phyloP scores from a whole-genome alignment of 1,140 invertebrate species.

The Drosophila obscura region DNA sequence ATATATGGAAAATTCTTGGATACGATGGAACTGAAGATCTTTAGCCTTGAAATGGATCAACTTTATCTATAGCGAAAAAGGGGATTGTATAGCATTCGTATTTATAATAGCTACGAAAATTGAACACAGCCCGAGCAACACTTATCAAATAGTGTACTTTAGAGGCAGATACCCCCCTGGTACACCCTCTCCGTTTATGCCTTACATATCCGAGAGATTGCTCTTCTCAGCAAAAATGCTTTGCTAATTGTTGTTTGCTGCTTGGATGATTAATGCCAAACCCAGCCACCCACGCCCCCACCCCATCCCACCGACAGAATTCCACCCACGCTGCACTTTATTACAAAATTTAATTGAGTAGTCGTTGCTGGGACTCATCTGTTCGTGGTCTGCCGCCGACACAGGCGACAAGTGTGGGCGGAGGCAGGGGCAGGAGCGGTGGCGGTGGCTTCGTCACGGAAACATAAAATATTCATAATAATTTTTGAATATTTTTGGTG shows the following conservation, averaged over 20 bases:
- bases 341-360: conserved; percentile 80
- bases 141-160: no score
- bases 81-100: no score
- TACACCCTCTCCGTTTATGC: conserved; percentile 1
- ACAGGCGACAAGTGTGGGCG: conserved; percentile 11
- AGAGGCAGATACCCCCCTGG: conserved; percentile 2
- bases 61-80: background rate
- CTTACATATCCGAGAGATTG: background rate
- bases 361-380: conserved; percentile 60
- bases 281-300: background rate
- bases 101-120: no score
- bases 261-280: conserved; percentile 39
- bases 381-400: conserved; percentile 44
- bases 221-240: background rate
- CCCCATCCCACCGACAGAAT: conserved; percentile 1
- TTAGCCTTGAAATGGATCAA: background rate
- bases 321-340: conserved; percentile 29
- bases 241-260: conserved; percentile 45
- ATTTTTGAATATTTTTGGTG: conserved; percentile 64
- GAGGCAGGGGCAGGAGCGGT: conserved; percentile 11
- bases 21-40: background rate
- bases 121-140: no score
- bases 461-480: conserved; percentile 75
- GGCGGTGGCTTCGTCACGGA: conserved; percentile 40
- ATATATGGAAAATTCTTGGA: no score